These are phyloP conservation scores for Eumeta japonica DNA, from an alignment of 1,140 invertebrate genomes.

Conservation along the genomic window DNA sequence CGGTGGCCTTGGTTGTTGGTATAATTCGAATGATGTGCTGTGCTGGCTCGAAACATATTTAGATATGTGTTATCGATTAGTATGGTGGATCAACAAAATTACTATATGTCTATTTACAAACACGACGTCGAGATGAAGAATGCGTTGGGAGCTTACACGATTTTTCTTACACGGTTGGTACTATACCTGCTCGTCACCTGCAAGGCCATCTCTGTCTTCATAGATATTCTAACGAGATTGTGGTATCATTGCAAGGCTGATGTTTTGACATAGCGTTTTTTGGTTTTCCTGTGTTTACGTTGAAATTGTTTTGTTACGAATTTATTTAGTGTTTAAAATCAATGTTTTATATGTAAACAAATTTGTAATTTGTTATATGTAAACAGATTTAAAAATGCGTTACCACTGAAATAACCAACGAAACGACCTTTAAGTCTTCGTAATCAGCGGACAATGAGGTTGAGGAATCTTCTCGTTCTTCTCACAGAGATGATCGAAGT, in stretches of 20 bases:
- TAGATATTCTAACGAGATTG: not conserved
- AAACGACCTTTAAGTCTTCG: not conserved
- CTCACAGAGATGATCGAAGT: not conserved
- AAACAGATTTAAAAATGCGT: too few relatives aligned
- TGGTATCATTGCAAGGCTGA: not conserved
- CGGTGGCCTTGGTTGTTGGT: too few relatives aligned
- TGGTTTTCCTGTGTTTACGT: not conserved
- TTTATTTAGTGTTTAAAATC: not conserved
- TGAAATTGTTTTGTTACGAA: not conserved
- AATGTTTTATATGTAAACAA: not conserved
- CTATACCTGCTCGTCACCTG: slow-evolving; percentile 2
- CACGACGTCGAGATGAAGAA: slow-evolving; percentile 1
- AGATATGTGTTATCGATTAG: too few relatives aligned
- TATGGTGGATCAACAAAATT: too few relatives aligned
- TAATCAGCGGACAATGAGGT: not conserved
- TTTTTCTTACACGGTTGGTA: too few relatives aligned
- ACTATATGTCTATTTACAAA: slow-evolving; percentile 1
- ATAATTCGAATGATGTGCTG: too few relatives aligned
- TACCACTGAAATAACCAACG: not conserved
- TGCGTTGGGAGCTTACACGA: not conserved
- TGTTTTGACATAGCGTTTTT: slow-evolving; percentile 1
- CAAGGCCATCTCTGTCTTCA: not conserved
- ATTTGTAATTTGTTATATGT: too few relatives aligned
- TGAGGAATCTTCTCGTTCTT: not conserved
- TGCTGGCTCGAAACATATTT: too few relatives aligned